Percentiles rank a stretch among this genome's conserved stretches.
Conservation (phyloP, 2,113 vertebrate species). For the Erythrolamprus reginae region DNA sequence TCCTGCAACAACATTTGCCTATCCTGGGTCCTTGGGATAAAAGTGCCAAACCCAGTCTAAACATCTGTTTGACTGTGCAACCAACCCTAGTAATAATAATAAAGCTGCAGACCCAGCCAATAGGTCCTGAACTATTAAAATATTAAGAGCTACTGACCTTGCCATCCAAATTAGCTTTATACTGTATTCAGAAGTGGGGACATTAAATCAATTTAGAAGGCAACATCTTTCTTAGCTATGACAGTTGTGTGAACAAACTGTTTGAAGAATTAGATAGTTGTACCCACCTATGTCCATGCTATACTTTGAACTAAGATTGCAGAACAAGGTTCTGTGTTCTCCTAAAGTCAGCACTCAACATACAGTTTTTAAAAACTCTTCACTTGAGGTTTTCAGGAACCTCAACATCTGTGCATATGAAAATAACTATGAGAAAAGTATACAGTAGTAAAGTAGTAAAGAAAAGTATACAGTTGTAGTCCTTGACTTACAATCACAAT, state of each 20-base stretch:
- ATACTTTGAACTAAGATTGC: background rate
- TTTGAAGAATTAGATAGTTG: background rate
- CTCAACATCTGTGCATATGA: background rate
- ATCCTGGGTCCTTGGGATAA: background rate
- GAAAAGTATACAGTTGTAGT: background rate
- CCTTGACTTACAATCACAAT: background rate
- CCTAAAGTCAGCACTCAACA: background rate
- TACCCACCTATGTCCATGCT: background rate
- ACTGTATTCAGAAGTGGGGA: background rate
- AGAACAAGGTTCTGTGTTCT: background rate
- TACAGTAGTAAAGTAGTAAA: background rate
- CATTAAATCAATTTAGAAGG: background rate
- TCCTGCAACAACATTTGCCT: background rate
- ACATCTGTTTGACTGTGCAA: background rate
- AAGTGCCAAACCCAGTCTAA: background rate
- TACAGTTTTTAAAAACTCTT: background rate
- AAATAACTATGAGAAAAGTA: background rate
- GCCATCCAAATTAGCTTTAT: background rate
- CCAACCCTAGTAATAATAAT: background rate
- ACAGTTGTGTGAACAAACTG: background rate
- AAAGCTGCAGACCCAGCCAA: background rate
- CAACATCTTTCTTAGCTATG: background rate
- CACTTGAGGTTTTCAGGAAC: background rate
- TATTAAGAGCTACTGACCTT: background rate
- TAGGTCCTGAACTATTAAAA: background rate